A percentile compares a stretch with the other conserved stretches of the same genome.
Conservation (phyloP, 2,113 vertebrate species). For the Gadus macrocephalus region DNA sequence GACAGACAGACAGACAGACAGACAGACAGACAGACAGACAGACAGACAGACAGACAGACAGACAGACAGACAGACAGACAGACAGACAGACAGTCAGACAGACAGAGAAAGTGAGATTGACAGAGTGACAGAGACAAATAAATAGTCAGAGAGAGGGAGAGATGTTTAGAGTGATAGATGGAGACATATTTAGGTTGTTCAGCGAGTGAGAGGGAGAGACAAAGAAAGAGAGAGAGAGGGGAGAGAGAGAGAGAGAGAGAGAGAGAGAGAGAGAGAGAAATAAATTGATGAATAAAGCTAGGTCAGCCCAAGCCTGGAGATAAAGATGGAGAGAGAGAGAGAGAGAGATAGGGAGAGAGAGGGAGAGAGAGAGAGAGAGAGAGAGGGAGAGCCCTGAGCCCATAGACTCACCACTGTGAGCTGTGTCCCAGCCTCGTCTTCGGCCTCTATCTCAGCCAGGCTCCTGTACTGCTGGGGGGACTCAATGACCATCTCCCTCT, state of each 20-base stretch:
- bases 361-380: not conserved
- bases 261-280: conserved; percentile 1
- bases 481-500: conserved; percentile 83
- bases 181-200: too few relatives aligned
- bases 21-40: not conserved
- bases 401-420: conserved; percentile 77
- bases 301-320: too few relatives aligned
- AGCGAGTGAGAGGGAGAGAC: too few relatives aligned
- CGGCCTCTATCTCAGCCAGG: conserved; percentile 75
- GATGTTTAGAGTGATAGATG: too few relatives aligned
- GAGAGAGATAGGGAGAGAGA: not conserved
- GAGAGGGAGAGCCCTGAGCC: not conserved
- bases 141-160: too few relatives aligned
- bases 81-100: too few relatives aligned
- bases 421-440: conserved; percentile 70
- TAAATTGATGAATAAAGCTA: not conserved
- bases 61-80: too few relatives aligned
- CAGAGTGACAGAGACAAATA: too few relatives aligned
- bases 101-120: too few relatives aligned
- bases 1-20: too few relatives aligned
- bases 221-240: not conserved
- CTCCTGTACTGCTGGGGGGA: conserved; percentile 77
- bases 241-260: not conserved
- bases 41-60: too few relatives aligned
- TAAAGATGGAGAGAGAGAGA: not conserved